Evolutionary conservation across 2,888 invertebrate species (phyloP).

Genomic region (Allolobophora icterica): DNA sequence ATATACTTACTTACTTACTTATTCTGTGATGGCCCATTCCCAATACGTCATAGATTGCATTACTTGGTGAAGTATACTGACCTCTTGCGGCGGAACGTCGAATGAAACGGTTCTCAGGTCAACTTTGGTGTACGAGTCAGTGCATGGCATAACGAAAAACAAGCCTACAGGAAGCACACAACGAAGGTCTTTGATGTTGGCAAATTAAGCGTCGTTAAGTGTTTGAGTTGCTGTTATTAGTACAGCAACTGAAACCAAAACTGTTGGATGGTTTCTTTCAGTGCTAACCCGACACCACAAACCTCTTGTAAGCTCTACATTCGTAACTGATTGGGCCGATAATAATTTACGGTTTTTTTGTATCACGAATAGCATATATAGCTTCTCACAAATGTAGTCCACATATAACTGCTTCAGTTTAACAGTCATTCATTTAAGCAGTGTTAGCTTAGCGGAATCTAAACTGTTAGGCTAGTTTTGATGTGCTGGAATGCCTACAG

Average conservation of each 20-base stretch:
- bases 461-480: too few relatives aligned
- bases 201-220: background rate
- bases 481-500: background rate
- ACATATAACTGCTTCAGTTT: background rate
- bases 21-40: too few relatives aligned
- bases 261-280: background rate
- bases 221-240: background rate
- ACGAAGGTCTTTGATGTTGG: background rate
- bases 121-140: slow-evolving; percentile 6
- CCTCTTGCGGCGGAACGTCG: slow-evolving; percentile 6
- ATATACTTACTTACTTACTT: too few relatives aligned
- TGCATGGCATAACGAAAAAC: slow-evolving; percentile 17
- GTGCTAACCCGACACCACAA: background rate
- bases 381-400: background rate
- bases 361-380: background rate
- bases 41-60: background rate
- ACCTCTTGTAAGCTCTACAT: background rate
- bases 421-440: background rate
- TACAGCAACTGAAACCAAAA: background rate
- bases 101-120: slow-evolving; percentile 17
- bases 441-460: background rate
- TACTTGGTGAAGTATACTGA: background rate
- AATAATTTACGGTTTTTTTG: background rate
- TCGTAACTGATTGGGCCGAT: background rate
- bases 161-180: background rate